These are phyloP conservation scores for Homarus americanus DNA, from an alignment of 1,140 invertebrate genomes.

Conservation along the genomic window DNA sequence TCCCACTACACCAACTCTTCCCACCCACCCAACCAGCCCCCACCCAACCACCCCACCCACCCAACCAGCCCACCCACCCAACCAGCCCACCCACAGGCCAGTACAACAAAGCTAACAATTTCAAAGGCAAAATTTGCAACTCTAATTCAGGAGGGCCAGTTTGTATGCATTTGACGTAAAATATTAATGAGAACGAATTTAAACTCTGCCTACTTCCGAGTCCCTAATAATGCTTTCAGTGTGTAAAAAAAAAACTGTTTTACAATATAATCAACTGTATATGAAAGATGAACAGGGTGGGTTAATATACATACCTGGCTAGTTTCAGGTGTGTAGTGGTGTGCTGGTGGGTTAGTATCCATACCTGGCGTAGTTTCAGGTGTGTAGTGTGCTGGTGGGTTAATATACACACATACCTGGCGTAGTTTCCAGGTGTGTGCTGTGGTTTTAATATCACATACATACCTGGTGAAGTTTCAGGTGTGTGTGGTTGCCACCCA, in stretches of 20 bases:
- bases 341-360: no score
- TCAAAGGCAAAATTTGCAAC: slow-evolving; percentile 30
- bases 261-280: background rate
- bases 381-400: no score
- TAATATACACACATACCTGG: no score
- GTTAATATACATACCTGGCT: no score
- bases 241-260: background rate
- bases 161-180: background rate
- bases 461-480: no score
- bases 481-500: no score
- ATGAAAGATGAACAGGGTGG: background rate
- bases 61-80: background rate
- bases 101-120: slow-evolving; percentile 13
- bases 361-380: no score
- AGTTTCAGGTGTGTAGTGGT: no score
- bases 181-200: slow-evolving; percentile 24
- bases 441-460: no score
- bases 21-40: no score
- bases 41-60: background rate
- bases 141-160: background rate
- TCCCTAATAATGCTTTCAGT: background rate
- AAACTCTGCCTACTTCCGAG: background rate
- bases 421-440: no score
- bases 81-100: background rate
- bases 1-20: no score